Evolutionary conservation across 2,113 vertebrate species (phyloP), one percentile per base, ranked within the genome.

Genomic region (Syngnathus typhle): DNA sequence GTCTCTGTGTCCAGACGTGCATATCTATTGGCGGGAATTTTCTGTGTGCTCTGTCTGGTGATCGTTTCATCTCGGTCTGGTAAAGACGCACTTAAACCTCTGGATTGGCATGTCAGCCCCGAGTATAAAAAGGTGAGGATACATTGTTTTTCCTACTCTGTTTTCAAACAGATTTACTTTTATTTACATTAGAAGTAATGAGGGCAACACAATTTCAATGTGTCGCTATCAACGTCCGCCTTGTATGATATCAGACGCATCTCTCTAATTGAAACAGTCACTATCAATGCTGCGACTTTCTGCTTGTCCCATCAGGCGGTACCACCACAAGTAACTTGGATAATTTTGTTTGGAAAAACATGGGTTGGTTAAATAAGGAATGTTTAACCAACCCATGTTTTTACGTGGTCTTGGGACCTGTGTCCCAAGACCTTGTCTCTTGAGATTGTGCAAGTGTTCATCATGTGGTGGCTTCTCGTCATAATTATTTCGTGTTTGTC

Each of bases 121-220:
- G 38, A 21, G 3, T 75, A 85, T 60, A 83, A 55, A 54, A 66
- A 79, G 82, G 83, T 87, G 44, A 51, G 46, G 6, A 10, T 38
- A 0, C 5, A 18, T 16, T 13, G 5, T 32, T 32, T 6, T 12
- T 6, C 47, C 8, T 3, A 52, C 8, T 52, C n/a, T 6, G 5
- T 19, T 19, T 52, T 9, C 7, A n/a, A 52, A 8, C n/a, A 47
- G 44, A 52, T 51, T 51, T n/a, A 19, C 47, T 9, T 51, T 51
- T 51, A 51, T 21, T n/a, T 51, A 9, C 8, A n/a, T 51, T 2
- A 9, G 49, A 51, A 21, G 7, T n/a, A 51, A n/a, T 51, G 19
- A n/a, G 1, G 49, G 3, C 7, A 49, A 16, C 5, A 46, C 44
- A 46, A 46, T 13, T 15, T 13, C 13, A 44, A 4, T 44, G 43